Percentiles rank a stretch among this genome's conserved stretches.
phyloP scores from a whole-genome alignment of 2,888 invertebrate species.

The Linnaemya tessellans region DNA sequence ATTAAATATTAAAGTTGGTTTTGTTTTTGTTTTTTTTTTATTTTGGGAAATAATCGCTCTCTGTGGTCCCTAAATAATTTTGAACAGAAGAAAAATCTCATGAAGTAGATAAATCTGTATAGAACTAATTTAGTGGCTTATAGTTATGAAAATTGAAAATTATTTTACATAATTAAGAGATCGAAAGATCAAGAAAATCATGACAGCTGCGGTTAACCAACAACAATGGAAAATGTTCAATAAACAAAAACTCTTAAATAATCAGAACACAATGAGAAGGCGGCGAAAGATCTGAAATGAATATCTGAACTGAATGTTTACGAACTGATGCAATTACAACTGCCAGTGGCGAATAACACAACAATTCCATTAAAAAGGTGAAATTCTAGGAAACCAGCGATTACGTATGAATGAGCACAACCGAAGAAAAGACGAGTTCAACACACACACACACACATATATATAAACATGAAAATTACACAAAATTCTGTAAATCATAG shows the following conservation, averaged over 20 bases:
- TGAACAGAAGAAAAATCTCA: too few relatives aligned
- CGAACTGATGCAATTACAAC: constrained; percentile 68
- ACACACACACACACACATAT: too few relatives aligned
- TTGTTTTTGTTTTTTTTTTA: too few relatives aligned
- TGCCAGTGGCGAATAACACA: constrained; percentile 68
- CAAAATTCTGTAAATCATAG: constrained; percentile 16
- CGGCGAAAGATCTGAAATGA: constrained; percentile 59
- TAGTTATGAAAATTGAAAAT: background rate
- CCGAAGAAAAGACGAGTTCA: background rate
- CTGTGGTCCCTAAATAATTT: too few relatives aligned
- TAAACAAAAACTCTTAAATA: constrained; percentile 51
- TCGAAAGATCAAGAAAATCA: constrained; percentile 45
- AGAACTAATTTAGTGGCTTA: too few relatives aligned
- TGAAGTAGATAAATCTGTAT: too few relatives aligned
- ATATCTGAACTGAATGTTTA: background rate
- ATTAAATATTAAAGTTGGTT: too few relatives aligned
- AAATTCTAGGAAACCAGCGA: constrained; percentile 62
- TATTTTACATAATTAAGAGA: constrained; percentile 53
- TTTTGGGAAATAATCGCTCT: too few relatives aligned
- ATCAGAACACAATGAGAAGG: constrained; percentile 69
- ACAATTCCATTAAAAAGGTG: constrained; percentile 72
- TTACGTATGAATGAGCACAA: constrained; percentile 28
- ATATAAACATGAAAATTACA: constrained; percentile 46
- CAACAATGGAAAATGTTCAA: constrained; percentile 31
- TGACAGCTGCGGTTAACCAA: constrained; percentile 67